Percentiles rank a stretch among this genome's conserved stretches.
These are phyloP conservation scores for Calephelis virginiensis DNA, from an alignment of 1,140 invertebrate species.

Conservation along the genomic window DNA sequence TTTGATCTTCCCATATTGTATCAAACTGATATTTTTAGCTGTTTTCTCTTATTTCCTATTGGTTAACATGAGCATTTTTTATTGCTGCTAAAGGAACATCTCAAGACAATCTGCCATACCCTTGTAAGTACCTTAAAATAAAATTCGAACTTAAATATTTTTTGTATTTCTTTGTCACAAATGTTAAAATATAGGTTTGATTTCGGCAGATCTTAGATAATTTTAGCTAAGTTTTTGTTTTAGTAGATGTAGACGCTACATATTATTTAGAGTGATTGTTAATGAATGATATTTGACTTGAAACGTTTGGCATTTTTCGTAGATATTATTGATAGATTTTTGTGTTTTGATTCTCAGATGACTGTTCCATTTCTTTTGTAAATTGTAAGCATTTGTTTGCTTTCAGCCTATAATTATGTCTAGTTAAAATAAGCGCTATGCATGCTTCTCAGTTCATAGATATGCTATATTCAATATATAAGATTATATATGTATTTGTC, in stretches of 20 bases:
- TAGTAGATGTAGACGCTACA: constrained; percentile 13
- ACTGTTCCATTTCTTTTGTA: constrained; percentile 61
- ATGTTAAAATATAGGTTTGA: constrained; percentile 13
- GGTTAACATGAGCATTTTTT: constrained; percentile 30
- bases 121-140: constrained; percentile 58
- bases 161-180: constrained; percentile 22
- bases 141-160: constrained; percentile 18
- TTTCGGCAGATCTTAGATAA: constrained; percentile 36
- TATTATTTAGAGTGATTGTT: constrained; percentile 16
- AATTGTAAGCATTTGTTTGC: constrained; percentile 79
- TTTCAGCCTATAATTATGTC: constrained; percentile 53
- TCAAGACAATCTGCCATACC: constrained; percentile 69
- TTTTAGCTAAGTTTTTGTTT: constrained; percentile 22
- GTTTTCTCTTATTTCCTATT: background rate
- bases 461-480: constrained; percentile 62
- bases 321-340: constrained; percentile 38
- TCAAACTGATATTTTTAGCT: constrained; percentile 24
- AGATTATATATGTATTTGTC: constrained; percentile 71
- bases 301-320: constrained; percentile 28
- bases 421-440: constrained; percentile 62
- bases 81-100: constrained; percentile 68
- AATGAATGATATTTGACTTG: constrained; percentile 22
- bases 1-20: constrained; percentile 59
- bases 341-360: constrained; percentile 42
- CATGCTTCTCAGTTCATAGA: constrained; percentile 76